These are phyloP conservation scores for Prionace glauca DNA, from an alignment of 2,797 vertebrate genomes.

Conservation along the genomic window DNA sequence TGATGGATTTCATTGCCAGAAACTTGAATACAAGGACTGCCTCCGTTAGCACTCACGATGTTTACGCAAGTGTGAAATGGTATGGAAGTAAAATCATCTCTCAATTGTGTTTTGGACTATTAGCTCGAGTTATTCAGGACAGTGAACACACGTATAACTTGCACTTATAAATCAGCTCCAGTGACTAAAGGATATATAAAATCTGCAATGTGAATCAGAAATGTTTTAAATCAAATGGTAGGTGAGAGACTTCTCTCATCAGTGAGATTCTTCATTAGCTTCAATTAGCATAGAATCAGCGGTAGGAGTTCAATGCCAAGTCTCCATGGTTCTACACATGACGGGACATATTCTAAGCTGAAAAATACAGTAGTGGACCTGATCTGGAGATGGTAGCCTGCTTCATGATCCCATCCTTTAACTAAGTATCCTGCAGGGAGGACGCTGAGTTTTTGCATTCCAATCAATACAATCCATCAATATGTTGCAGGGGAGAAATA, in stretches of 20 bases:
- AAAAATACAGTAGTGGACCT: neutral
- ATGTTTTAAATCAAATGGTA: neutral
- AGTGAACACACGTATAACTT: neutral
- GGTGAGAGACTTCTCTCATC: neutral
- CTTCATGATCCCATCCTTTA: too few species aligned
- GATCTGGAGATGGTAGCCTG: neutral
- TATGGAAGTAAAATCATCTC: neutral
- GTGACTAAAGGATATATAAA: neutral
- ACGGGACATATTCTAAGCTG: neutral
- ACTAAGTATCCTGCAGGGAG: neutral
- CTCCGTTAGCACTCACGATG: neutral
- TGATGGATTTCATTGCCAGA: too few species aligned
- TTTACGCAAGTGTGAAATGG: neutral
- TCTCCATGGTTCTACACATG: neutral
- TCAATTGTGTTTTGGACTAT: neutral
- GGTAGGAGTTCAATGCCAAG: neutral
- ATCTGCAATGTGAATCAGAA: neutral
- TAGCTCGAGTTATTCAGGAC: neutral
- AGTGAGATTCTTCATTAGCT: neutral
- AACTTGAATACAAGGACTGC: neutral
- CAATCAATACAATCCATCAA: neutral
- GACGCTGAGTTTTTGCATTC: neutral
- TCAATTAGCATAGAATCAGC: neutral
- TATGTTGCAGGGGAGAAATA: neutral
- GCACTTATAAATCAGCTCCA: neutral